Base-by-base conservation (phyloP, 2,888 invertebrate species). In the Scaptodrosophila latifasciaeformis region DNA sequence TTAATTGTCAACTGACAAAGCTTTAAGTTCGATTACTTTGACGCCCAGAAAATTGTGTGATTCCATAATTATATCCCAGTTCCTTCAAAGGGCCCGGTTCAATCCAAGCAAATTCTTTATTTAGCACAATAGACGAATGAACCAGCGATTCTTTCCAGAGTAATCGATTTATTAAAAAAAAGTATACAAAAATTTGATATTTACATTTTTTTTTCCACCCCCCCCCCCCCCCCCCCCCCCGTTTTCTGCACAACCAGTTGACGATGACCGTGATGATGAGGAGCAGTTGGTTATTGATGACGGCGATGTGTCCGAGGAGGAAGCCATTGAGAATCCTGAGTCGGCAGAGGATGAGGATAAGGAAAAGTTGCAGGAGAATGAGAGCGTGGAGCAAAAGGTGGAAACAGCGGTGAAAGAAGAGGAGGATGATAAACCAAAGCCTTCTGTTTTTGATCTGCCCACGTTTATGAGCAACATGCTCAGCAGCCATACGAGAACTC, bases 191-290 rank as follows among this genome's bases (percentile, higher is more conserved):
- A n/a, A n/a, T n/a, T n/a, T n/a, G n/a, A n/a, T n/a, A n/a, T n/a
- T n/a, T n/a, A n/a, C n/a, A n/a, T n/a, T n/a, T n/a, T n/a, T n/a
- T n/a, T n/a, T n/a, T n/a, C n/a, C n/a, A n/a, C n/a, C n/a, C n/a
- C n/a, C n/a, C n/a, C n/a, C n/a, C n/a, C n/a, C n/a, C n/a, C n/a
- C n/a, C n/a, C n/a, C n/a, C n/a, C n/a, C n/a, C n/a, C n/a, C n/a
- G n/a, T n/a, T n/a, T n/a, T n/a, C n/a, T n/a, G n/a, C n/a, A n/a
- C n/a, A n/a, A 52, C 2, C 45, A 84, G 90, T 88, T 49, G 89
- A 89, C 66, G 90, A 89, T 49, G 90, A 90, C 72, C 71, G 52
- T 1, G 90, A 90, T 54, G 86, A 86, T 63, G 89, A 89, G 53
- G 89, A 89, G 82, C 84, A 85, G 59, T 62, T 85, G 58, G 77